Conservation (phyloP, 2,113 vertebrate genomes). For the Megalops atlanticus region DNA sequence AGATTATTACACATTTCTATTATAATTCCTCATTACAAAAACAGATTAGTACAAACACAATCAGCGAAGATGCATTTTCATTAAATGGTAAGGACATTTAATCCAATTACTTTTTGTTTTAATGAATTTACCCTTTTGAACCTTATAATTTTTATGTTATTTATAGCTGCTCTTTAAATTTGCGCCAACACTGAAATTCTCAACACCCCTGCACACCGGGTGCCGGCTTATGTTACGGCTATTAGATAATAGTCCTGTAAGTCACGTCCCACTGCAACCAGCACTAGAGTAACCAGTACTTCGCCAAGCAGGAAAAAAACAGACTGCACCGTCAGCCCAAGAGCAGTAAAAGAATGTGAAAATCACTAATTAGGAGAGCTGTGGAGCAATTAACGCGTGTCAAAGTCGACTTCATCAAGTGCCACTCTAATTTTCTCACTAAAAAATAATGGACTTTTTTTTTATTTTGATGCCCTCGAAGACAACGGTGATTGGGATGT, state of each 20-base stretch:
- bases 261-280: conserved; percentile 17
- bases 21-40: no score
- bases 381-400: conserved; percentile 95
- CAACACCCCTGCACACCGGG: not conserved
- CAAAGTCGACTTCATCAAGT: conserved; percentile 96
- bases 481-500: conserved; percentile 81
- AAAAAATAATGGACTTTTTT: conserved; percentile 80
- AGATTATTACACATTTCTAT: no score
- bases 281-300: conserved; percentile 57
- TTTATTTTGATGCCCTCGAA: conserved; percentile 70
- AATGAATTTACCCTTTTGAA: not conserved
- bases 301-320: conserved; percentile 72
- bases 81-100: no score
- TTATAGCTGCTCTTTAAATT: conserved; percentile 8
- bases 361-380: conserved; percentile 94
- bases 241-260: conserved; percentile 23
- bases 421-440: conserved; percentile 91
- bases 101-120: not conserved
- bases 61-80: no score
- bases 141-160: not conserved
- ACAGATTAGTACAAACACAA: not conserved
- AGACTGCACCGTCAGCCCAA: conserved; percentile 68
- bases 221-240: not conserved
- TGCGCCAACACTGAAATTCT: not conserved
- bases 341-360: conserved; percentile 87